Evolutionary conservation across 1,140 invertebrate genomes (phyloP).

Genomic region (Ceratosolen fusciceps): DNA sequence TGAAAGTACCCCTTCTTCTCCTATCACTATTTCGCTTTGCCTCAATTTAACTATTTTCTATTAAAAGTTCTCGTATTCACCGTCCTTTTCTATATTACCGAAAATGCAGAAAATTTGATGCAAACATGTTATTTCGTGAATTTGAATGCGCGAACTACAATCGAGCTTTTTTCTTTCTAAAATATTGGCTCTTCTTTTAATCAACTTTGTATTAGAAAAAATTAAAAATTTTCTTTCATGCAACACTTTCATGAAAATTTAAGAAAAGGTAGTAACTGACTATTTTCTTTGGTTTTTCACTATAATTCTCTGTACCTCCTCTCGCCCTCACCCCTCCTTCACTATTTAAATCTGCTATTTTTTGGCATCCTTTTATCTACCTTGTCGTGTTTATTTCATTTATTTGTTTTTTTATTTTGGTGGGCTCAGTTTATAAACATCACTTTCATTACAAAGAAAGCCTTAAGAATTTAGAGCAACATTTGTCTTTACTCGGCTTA

Average conservation of each 20-base stretch:
- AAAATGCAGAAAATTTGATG: too few species aligned
- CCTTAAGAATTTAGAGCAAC: slow-evolving; percentile 17
- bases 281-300: neutral
- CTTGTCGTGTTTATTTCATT: neutral
- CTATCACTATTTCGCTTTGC: neutral
- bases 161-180: too few species aligned
- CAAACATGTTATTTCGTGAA: too few species aligned
- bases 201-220: neutral
- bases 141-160: too few species aligned
- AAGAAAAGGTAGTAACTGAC: neutral
- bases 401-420: slow-evolving; percentile 3
- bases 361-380: slow-evolving; percentile 7
- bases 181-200: slow-evolving; percentile 18
- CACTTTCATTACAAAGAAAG: neutral
- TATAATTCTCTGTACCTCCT: neutral
- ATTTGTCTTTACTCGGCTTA: neutral
- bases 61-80: too few species aligned
- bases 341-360: neutral
- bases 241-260: slow-evolving; percentile 22
- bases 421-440: slow-evolving; percentile 26
- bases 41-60: too few species aligned
- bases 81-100: too few species aligned
- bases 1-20: slow-evolving; percentile 43
- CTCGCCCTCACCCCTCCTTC: neutral
- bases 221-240: slow-evolving; percentile 42